These are phyloP conservation scores for Agonum fuliginosum DNA, from an alignment of 2,888 invertebrate species.

Conservation along the genomic window DNA sequence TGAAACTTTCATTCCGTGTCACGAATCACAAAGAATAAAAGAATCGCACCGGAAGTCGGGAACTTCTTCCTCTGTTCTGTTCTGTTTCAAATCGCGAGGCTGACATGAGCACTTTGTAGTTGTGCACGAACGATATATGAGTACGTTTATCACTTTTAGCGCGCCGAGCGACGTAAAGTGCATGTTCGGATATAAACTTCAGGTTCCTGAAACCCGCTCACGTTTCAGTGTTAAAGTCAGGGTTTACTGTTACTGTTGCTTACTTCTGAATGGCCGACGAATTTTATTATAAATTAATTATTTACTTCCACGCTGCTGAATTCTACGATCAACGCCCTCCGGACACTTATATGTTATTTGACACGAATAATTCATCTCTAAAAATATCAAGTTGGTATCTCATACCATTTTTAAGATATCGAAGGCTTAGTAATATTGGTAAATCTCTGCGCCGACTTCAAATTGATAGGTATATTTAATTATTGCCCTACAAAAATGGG, in stretches of 20 bases:
- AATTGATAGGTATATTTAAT: no score
- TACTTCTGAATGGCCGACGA: conserved; percentile 1
- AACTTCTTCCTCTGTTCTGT: conserved; percentile 38
- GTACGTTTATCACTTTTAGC: conserved; percentile 58
- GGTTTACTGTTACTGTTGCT: not conserved
- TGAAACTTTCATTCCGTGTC: conserved; percentile 47
- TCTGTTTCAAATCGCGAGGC: conserved; percentile 49
- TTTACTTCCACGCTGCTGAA: no score
- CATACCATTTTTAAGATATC: no score
- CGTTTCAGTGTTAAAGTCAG: conserved; percentile 52
- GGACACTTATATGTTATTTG: no score
- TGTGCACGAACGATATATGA: conserved; percentile 56
- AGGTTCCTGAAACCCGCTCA: conserved; percentile 33
- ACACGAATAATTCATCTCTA: no score
- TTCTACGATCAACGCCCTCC: no score
- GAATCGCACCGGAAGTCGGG: conserved; percentile 27
- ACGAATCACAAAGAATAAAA: conserved; percentile 45
- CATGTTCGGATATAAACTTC: conserved; percentile 56
- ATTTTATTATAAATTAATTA: conserved; percentile 48
- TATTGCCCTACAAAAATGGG: no score
- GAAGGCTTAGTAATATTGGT: no score
- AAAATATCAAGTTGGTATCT: no score
- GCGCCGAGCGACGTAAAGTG: conserved; percentile 51
- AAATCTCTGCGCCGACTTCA: no score
- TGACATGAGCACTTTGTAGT: conserved; percentile 59